Evolutionary conservation across 2,113 vertebrate species (phyloP).

Genomic region (Ibidorhyncha struthersii): DNA sequence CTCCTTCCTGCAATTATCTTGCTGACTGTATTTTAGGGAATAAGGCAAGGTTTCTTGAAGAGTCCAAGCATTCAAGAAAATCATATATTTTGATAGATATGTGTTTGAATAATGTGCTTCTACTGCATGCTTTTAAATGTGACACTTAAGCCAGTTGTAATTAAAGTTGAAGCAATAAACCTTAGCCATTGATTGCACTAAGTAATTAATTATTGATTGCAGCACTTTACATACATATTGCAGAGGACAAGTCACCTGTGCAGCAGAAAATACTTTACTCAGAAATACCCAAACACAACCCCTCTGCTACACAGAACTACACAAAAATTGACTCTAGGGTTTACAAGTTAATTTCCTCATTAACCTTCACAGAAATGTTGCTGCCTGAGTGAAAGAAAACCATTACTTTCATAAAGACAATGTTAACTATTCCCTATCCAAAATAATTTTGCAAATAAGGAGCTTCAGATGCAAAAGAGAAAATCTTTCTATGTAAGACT

Average conservation of each 20-base stretch:
- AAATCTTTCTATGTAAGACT: not conserved
- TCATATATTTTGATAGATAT: not conserved
- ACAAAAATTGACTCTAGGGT: not conserved
- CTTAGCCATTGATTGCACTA: conserved; percentile 39
- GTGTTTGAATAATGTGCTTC: not conserved
- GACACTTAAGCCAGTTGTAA: not conserved
- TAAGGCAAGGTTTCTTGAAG: not conserved
- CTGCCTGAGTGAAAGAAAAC: not conserved
- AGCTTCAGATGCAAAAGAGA: not conserved
- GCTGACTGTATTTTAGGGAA: not conserved
- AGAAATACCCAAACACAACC: not conserved
- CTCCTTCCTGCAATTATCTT: not conserved
- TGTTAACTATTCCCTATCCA: not conserved
- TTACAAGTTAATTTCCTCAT: not conserved
- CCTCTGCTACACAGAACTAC: not conserved
- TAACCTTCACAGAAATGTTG: not conserved
- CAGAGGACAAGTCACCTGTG: conserved; percentile 40
- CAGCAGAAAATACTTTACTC: not conserved
- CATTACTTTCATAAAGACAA: not conserved
- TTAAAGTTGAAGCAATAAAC: conserved; percentile 57
- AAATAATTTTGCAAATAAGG: not conserved
- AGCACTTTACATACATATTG: conserved; percentile 24
- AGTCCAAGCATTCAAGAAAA: not conserved
- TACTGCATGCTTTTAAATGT: not conserved
- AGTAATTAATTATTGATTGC: conserved; percentile 63